phyloP scores from a whole-genome alignment of 2,797 vertebrate genomes.

The Threskiornis aethiopicus region DNA sequence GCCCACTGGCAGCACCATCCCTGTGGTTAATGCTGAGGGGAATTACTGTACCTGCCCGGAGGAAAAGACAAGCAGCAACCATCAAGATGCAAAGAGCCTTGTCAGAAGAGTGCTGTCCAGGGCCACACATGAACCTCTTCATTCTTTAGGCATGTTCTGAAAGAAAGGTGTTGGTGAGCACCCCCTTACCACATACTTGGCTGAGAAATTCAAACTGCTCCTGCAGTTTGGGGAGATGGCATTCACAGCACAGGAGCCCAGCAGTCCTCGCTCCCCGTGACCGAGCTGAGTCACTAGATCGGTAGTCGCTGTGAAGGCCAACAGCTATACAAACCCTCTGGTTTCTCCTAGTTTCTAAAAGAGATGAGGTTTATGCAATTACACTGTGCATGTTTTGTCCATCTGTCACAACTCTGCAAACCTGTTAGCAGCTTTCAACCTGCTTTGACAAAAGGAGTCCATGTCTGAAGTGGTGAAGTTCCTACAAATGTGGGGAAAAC shows the following conservation, averaged over 20 bases:
- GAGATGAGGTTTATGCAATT: not conserved
- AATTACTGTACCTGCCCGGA: constrained; percentile 58
- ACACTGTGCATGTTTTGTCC: not conserved
- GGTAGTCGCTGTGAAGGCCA: not conserved
- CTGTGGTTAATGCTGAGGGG: not conserved
- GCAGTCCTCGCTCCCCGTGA: not conserved
- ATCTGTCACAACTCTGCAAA: not conserved
- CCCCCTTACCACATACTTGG: not conserved
- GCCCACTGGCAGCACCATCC: not conserved
- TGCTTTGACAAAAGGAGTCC: not conserved
- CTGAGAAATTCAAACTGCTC: not conserved
- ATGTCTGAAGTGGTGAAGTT: not conserved
- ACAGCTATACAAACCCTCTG: not conserved
- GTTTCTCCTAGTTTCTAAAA: not conserved
- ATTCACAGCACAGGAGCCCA: not conserved
- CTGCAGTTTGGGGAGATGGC: not conserved
- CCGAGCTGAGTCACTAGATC: not conserved
- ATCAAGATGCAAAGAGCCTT: constrained; percentile 25
- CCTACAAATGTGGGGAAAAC: not conserved
- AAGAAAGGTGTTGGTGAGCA: constrained; percentile 28
- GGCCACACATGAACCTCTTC: not conserved
- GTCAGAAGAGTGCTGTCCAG: not conserved
- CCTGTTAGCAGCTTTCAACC: not conserved
- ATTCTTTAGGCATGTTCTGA: constrained; percentile 56
- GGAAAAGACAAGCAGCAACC: constrained; percentile 10